Evolutionary conservation across 2,797 vertebrate species (phyloP).

Genomic region (Telmatherina bonti): DNA sequence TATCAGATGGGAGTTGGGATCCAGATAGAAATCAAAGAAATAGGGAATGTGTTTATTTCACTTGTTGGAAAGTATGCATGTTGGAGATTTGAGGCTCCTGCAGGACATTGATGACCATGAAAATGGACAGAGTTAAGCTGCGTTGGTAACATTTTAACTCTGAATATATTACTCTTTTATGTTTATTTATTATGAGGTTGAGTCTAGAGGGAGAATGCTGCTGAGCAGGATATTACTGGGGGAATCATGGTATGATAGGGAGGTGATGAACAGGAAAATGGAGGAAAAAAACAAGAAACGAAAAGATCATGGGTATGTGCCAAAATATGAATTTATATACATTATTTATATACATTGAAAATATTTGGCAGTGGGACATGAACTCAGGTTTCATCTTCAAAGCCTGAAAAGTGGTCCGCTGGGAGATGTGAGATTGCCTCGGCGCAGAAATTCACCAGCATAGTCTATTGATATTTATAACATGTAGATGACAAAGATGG

Average conservation of each 20-base stretch:
- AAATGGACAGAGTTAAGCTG: conserved; percentile 53
- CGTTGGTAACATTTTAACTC: conserved; percentile 44
- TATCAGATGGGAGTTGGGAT: conserved; percentile 71
- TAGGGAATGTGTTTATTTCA: conserved; percentile 63
- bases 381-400: conserved; percentile 53
- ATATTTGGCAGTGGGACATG: conserved; percentile 35
- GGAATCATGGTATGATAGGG: conserved; percentile 18
- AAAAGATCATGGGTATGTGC: conserved; percentile 13
- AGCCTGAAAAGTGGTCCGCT: conserved; percentile 45
- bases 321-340: conserved; percentile 40
- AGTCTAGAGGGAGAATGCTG: conserved; percentile 3
- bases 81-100: conserved; percentile 52
- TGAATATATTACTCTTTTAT: conserved; percentile 49
- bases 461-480: conserved; percentile 71
- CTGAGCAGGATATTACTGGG: conserved; percentile 1
- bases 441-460: conserved; percentile 28
- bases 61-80: conserved; percentile 47
- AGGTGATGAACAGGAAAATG: conserved; percentile 3
- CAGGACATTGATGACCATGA: conserved; percentile 53
- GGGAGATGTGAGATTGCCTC: conserved; percentile 50
- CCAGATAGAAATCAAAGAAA: conserved; percentile 68
- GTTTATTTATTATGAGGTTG: conserved; percentile 46
- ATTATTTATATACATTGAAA: conserved; percentile 40
- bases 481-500: conserved; percentile 77
- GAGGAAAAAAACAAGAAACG: conserved; percentile 13